Evolutionary conservation across 2,113 vertebrate species (phyloP).

Genomic region (Poicephalus meyeri): DNA sequence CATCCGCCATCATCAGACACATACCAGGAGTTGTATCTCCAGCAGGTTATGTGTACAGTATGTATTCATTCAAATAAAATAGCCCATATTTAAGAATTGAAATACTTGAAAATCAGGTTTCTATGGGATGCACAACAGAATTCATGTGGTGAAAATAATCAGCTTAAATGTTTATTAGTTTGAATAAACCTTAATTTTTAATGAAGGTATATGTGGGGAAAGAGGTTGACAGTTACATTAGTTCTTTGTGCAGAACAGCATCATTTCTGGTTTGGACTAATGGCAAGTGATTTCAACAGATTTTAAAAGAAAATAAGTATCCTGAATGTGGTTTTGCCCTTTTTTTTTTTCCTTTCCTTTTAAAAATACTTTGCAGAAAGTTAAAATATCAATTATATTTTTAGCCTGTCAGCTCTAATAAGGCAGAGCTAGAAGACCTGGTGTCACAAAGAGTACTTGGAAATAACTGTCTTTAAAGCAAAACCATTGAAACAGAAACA

Average conservation of each 20-base stretch:
- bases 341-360: background rate
- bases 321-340: background rate
- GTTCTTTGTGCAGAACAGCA: background rate
- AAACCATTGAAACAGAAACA: background rate
- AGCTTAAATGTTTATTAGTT: background rate
- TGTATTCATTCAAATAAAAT: background rate
- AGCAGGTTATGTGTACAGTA: background rate
- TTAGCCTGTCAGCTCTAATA: background rate
- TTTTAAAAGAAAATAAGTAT: background rate
- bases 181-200: background rate
- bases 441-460: background rate
- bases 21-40: background rate
- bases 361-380: background rate
- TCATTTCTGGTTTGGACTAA: background rate
- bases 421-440: background rate
- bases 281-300: background rate
- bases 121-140: background rate
- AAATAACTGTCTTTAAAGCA: background rate
- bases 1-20: too few relatives aligned
- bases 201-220: background rate
- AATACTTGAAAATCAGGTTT: background rate
- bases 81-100: rapidly evolving
- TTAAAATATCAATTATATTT: background rate
- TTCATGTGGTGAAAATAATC: too few relatives aligned
- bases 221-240: background rate